Evolutionary conservation across 2,888 invertebrate species (phyloP).

Genomic region (Carabus problematicus): DNA sequence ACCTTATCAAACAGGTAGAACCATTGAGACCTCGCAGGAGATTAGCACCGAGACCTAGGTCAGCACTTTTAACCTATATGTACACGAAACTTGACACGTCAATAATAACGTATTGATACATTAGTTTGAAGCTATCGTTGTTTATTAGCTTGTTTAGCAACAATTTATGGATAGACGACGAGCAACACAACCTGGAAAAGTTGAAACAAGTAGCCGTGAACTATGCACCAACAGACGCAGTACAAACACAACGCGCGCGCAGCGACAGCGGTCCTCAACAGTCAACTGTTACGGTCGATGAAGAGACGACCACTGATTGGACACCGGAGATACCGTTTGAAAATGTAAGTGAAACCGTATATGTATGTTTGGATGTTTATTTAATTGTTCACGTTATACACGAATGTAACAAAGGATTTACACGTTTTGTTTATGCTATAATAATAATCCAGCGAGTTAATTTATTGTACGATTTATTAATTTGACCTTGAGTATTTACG

Average conservation of each 20-base stretch:
- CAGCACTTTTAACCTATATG: constrained; percentile 40
- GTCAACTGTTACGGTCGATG: constrained; percentile 66
- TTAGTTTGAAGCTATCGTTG: constrained; percentile 6
- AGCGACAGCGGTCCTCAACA: constrained; percentile 59
- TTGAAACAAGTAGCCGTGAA: constrained; percentile 51
- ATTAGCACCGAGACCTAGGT: constrained; percentile 61
- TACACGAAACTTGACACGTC: neutral
- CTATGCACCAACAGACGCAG: constrained; percentile 50
- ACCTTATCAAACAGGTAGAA: constrained; percentile 83
- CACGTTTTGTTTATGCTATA: neutral
- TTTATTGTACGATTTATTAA: too few species aligned
- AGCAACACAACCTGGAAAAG: constrained; percentile 44
- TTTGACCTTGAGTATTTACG: too few species aligned
- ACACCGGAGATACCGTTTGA: constrained; percentile 92
- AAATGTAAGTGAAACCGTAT: constrained; percentile 68
- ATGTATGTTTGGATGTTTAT: constrained; percentile 5
- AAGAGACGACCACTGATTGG: constrained; percentile 84
- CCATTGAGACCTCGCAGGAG: constrained; percentile 68
- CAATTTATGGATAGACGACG: constrained; percentile 57
- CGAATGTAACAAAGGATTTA: neutral
- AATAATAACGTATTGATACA: neutral
- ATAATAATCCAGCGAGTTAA: too few species aligned
- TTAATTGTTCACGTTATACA: neutral
- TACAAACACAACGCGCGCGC: constrained; percentile 53
- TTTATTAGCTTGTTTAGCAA: constrained; percentile 57